phyloP scores from a whole-genome alignment of 2,113 vertebrate genomes.

The Tonatia bakeri region DNA sequence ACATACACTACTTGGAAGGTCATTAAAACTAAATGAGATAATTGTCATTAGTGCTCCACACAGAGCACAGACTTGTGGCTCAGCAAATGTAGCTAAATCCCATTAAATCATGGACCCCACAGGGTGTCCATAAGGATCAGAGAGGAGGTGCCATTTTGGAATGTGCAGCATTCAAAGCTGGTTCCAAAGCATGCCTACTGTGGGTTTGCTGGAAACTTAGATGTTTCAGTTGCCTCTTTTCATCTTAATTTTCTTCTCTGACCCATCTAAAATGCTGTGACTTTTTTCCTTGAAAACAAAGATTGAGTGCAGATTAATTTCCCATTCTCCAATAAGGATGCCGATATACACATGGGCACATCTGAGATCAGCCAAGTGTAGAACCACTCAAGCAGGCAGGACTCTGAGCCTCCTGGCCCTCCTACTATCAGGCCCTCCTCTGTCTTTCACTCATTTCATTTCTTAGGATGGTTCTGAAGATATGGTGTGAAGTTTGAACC shows the following conservation, averaged over 20 bases:
- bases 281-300: background rate
- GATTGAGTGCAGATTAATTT: background rate
- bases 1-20: too few species aligned
- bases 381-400: background rate
- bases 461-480: background rate
- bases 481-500: background rate
- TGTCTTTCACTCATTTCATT: background rate
- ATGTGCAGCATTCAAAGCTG: background rate
- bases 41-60: background rate
- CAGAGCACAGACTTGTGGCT: background rate
- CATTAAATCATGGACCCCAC: background rate
- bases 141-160: background rate
- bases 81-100: background rate
- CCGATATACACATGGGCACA: background rate
- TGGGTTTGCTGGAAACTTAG: background rate
- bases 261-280: background rate
- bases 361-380: background rate
- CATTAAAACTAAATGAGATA: background rate
- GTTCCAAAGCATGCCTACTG: background rate
- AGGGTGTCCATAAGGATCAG: accelerated
- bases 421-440: background rate
- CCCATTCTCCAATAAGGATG: background rate
- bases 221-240: background rate
- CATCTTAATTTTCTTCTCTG: background rate
- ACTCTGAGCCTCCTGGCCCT: background rate